Conservation (phyloP, 1,140 invertebrate species). For the Rhagoletis zephyria region DNA sequence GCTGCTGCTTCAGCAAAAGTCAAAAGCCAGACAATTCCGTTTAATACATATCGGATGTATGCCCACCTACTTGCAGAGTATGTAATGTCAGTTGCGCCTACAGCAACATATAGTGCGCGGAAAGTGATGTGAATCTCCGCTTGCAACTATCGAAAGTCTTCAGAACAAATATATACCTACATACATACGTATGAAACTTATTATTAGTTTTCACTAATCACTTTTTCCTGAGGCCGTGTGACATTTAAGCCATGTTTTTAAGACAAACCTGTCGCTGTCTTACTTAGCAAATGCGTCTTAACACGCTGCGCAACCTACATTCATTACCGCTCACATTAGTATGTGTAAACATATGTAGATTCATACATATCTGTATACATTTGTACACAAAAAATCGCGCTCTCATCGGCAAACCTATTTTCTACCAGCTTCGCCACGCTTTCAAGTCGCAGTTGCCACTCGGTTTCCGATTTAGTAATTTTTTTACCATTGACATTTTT, state of each 20-base stretch:
- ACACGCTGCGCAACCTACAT: background rate
- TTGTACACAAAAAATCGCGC: background rate
- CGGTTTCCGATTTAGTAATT: background rate
- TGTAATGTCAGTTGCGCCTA: background rate
- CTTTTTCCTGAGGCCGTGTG: background rate
- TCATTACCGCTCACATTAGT: background rate
- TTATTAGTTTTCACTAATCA: background rate
- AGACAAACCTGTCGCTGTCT: slow-evolving; percentile 16
- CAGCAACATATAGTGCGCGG: too few species aligned
- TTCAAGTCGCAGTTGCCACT: background rate
- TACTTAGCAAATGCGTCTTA: background rate
- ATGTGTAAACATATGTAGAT: too few species aligned
- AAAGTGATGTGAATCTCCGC: too few species aligned
- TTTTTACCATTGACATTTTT: background rate
- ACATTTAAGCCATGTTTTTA: background rate
- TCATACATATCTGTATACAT: background rate
- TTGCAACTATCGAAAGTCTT: too few species aligned
- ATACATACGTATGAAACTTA: background rate
- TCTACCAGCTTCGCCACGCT: background rate
- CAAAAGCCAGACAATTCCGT: background rate
- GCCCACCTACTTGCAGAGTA: slow-evolving; percentile 25
- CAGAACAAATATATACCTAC: background rate
- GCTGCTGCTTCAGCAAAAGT: slow-evolving; percentile 16
- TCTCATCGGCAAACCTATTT: background rate
- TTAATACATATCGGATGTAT: slow-evolving; percentile 27